phyloP scores from a whole-genome alignment of 2,113 vertebrate species.

The Cettia cetti region DNA sequence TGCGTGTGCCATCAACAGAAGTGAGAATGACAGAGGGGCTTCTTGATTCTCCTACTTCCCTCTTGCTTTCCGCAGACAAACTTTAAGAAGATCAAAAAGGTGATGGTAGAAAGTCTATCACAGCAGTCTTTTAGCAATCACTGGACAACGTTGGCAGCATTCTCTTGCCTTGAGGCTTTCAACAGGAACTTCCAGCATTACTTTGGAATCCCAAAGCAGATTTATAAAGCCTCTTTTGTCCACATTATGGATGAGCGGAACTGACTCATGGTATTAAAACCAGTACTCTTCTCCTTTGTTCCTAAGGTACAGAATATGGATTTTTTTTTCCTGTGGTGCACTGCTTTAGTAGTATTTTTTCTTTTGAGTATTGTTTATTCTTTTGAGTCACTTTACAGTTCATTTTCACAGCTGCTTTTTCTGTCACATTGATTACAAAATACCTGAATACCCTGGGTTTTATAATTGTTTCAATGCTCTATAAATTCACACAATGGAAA shows the following conservation, averaged over 20 bases:
- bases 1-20: rapidly evolving
- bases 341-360: neutral
- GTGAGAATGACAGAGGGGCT: rapidly evolving
- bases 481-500: neutral
- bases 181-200: neutral
- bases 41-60: neutral
- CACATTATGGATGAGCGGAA: neutral
- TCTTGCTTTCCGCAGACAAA: neutral
- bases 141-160: neutral
- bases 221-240: neutral
- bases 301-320: neutral
- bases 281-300: neutral
- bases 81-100: neutral
- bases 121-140: neutral
- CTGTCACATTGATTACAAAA: neutral
- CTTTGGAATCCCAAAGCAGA: neutral
- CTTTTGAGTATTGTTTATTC: neutral
- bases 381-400: neutral
- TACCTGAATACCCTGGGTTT: neutral
- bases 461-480: neutral
- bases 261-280: neutral
- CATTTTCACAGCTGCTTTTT: neutral
- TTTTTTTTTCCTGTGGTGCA: neutral
- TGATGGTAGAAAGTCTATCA: neutral
- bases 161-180: neutral